phyloP scores from a whole-genome alignment of 2,797 vertebrate species.

The Gallinago stenura region DNA sequence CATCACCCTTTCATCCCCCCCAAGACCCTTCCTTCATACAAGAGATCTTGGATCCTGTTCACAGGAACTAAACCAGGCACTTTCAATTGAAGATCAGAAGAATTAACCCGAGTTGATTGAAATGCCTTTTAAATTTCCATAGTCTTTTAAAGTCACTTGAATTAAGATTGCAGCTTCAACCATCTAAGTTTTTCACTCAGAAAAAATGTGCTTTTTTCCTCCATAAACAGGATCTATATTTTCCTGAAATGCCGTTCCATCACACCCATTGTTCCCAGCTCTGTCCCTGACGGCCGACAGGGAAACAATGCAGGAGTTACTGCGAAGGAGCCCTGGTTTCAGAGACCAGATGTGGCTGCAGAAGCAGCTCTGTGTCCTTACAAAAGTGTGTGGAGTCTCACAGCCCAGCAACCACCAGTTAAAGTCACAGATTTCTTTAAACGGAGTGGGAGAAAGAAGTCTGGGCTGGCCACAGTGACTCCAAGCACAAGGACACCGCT shows the following conservation, averaged over 20 bases:
- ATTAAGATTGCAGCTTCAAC: neutral
- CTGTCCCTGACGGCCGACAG: rapidly evolving
- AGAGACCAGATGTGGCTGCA: neutral
- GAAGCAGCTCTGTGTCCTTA: neutral
- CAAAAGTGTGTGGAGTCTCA: neutral
- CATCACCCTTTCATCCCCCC: neutral
- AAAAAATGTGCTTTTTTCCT: neutral
- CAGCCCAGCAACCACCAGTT: neutral
- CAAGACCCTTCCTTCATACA: neutral
- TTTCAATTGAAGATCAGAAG: neutral
- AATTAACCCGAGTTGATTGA: neutral
- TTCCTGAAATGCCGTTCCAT: neutral
- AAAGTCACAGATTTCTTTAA: neutral
- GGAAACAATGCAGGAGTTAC: neutral
- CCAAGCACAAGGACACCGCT: neutral
- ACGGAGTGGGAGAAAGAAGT: neutral
- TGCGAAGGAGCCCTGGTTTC: neutral
- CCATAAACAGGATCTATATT: neutral
- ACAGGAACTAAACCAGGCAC: neutral
- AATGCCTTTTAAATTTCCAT: neutral
- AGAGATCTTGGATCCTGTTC: neutral
- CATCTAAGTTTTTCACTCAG: neutral
- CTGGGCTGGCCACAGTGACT: neutral
- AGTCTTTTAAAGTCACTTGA: neutral
- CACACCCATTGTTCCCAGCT: neutral